Evolutionary conservation across 2,797 vertebrate species (phyloP).

Genomic region (Arctocebus calabarensis): DNA sequence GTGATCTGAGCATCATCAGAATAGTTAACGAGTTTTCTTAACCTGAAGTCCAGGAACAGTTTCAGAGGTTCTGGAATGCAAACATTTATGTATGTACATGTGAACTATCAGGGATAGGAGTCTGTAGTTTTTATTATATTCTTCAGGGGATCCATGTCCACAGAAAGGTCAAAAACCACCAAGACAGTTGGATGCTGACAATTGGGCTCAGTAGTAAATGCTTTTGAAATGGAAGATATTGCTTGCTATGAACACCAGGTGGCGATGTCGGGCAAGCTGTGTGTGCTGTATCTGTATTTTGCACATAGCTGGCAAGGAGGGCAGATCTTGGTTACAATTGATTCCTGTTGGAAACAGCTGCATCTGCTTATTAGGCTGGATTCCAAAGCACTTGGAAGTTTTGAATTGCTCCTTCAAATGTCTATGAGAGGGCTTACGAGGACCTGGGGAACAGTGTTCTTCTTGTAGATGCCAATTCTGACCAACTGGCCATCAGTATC

Average conservation of each 20-base stretch:
- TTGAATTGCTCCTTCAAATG: neutral
- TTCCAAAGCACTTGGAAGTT: constrained; percentile 28
- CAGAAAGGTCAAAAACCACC: constrained; percentile 9
- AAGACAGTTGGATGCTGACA: neutral
- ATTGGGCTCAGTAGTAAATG: neutral
- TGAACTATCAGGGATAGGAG: neutral
- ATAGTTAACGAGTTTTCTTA: neutral
- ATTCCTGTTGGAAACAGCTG: constrained; percentile 39
- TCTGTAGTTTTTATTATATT: neutral
- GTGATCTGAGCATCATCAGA: neutral
- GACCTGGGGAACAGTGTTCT: neutral
- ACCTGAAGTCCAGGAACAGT: neutral
- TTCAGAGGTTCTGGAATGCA: neutral
- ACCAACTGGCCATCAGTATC: neutral
- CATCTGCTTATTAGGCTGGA: neutral
- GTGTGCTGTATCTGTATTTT: neutral
- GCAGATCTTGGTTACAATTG: neutral
- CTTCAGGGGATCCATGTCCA: neutral
- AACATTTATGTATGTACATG: neutral
- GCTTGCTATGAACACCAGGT: constrained; percentile 44
- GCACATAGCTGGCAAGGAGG: neutral
- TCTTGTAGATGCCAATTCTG: neutral
- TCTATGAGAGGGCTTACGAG: neutral
- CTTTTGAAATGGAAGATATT: neutral
- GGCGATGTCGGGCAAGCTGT: constrained; percentile 4